Evolutionary conservation across 1,140 invertebrate genomes (phyloP).

Genomic region (Nasonia longicornis): DNA sequence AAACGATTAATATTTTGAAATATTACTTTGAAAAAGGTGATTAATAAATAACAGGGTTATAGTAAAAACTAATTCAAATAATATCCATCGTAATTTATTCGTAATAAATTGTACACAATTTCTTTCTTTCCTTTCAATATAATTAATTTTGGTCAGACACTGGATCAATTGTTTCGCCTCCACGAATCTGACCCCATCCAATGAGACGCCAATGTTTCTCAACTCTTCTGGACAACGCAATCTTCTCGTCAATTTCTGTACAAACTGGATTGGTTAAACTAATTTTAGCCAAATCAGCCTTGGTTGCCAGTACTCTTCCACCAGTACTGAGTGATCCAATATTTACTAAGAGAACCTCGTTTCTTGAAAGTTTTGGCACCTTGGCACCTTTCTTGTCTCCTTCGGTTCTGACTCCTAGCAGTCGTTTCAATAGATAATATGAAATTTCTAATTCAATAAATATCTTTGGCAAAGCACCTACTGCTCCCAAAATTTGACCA

Average conservation of each 20-base stretch:
- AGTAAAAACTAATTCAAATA: slow-evolving; percentile 9
- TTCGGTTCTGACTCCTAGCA: slow-evolving; percentile 97
- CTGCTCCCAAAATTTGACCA: slow-evolving; percentile 97
- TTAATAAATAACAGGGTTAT: not conserved
- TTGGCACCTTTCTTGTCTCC: slow-evolving; percentile 99
- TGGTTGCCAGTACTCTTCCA: slow-evolving; percentile 95
- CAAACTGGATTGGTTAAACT: slow-evolving; percentile 97
- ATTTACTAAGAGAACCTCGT: slow-evolving; percentile 92
- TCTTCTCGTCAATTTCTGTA: slow-evolving; percentile 98
- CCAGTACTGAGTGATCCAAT: slow-evolving; percentile 99
- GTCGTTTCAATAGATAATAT: slow-evolving; percentile 94
- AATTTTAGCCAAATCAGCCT: slow-evolving; percentile 98
- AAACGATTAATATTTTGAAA: not conserved
- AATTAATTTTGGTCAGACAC: slow-evolving; percentile 62
- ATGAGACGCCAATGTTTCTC: slow-evolving; percentile 99
- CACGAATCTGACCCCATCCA: slow-evolving; percentile 96
- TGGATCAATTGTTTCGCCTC: slow-evolving; percentile 90
- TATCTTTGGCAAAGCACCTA: slow-evolving; percentile 95
- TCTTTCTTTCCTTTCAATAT: slow-evolving; percentile 22
- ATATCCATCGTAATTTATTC: slow-evolving; percentile 42
- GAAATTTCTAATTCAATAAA: slow-evolving; percentile 99
- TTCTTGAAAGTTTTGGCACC: slow-evolving; percentile 72
- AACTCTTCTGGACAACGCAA: slow-evolving; percentile 96
- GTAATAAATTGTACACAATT: slow-evolving; percentile 41
- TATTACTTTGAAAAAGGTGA: too few relatives aligned